Evolutionary conservation across 2,888 invertebrate species (phyloP).

Genomic region (Philhelius pedissequus): DNA sequence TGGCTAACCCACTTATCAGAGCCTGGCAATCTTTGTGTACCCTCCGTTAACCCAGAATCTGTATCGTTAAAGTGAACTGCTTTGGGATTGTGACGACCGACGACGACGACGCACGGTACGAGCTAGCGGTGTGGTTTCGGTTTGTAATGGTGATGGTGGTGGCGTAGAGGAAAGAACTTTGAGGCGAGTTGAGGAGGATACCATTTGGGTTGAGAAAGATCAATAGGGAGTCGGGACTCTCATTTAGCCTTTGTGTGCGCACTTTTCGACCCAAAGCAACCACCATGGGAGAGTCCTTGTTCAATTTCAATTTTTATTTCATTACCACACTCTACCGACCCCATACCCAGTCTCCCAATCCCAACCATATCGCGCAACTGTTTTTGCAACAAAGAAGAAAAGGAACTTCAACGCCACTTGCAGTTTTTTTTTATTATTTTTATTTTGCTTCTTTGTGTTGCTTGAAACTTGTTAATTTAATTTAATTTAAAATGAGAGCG

Average conservation of each 20-base stretch:
- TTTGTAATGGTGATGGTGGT: background rate
- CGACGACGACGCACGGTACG: background rate
- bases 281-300: constrained; percentile 25
- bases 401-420: constrained; percentile 48
- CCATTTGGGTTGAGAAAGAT: constrained; percentile 45
- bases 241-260: constrained; percentile 60
- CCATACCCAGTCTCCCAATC: background rate
- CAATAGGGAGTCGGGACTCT: constrained; percentile 52
- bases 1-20: constrained; percentile 67
- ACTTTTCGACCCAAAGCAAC: constrained; percentile 32
- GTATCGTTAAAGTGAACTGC: constrained; percentile 53
- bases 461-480: constrained; percentile 64
- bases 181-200: constrained; percentile 26
- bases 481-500: constrained; percentile 60
- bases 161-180: background rate
- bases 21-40: constrained; percentile 60
- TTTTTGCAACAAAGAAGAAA: constrained; percentile 30
- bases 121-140: background rate
- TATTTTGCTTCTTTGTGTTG: constrained; percentile 26
- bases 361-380: background rate
- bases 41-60: constrained; percentile 63
- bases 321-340: constrained; percentile 42
- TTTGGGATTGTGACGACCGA: constrained; percentile 27
- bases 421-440: constrained; percentile 2
- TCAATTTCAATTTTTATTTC: constrained; percentile 68